These are phyloP conservation scores for Scaptomyza polygonia DNA, from an alignment of 2,888 invertebrate species.

Conservation along the genomic window DNA sequence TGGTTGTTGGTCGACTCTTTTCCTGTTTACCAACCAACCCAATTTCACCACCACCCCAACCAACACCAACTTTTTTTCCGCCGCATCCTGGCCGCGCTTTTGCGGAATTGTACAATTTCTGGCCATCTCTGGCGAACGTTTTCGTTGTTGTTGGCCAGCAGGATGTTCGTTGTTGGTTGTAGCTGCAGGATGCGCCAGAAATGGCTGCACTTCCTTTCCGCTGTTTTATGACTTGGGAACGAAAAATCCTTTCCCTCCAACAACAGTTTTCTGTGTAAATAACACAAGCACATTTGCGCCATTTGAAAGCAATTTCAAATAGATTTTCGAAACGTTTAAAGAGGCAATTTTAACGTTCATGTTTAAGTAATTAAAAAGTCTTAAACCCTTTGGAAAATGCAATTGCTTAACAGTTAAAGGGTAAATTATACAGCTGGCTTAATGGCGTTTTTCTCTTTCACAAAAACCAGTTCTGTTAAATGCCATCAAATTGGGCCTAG, in stretches of 20 bases:
- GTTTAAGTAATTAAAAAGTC: background rate
- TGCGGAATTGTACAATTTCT: constrained; percentile 72
- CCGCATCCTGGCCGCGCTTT: constrained; percentile 66
- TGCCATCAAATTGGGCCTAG: background rate
- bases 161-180: constrained; percentile 59
- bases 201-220: constrained; percentile 71
- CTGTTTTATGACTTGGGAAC: constrained; percentile 40
- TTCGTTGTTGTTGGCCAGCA: constrained; percentile 7
- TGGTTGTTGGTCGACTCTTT: constrained; percentile 28
- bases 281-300: background rate
- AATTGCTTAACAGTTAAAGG: too few species aligned
- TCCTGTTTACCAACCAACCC: constrained; percentile 6
- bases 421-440: too few species aligned
- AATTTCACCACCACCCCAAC: background rate
- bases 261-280: background rate
- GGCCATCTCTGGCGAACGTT: constrained; percentile 19
- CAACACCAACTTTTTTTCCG: background rate
- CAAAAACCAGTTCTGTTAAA: background rate
- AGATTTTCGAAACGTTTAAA: constrained; percentile 6
- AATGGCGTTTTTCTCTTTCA: background rate
- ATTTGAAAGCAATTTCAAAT: constrained; percentile 11
- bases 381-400: background rate
- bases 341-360: background rate
- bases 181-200: constrained; percentile 72
- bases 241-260: too few species aligned